These are phyloP conservation scores for Cynaeus angustus DNA, from an alignment of 2,888 invertebrate species.

Conservation along the genomic window DNA sequence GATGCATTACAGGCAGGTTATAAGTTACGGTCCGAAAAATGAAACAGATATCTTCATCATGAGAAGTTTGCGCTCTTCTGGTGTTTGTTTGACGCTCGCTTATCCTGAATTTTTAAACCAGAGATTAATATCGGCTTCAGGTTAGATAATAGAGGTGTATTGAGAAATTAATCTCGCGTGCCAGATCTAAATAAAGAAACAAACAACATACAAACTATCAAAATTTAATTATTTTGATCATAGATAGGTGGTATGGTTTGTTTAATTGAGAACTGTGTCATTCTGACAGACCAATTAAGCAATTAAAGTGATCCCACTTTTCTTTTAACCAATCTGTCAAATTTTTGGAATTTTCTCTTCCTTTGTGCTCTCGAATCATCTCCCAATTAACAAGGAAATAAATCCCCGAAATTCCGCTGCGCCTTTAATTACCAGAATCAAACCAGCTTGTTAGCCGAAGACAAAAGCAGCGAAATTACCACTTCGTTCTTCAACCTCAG, in stretches of 20 bases:
- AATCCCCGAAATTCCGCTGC: conserved; percentile 19
- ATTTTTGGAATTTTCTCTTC: not conserved
- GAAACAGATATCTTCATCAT: conserved; percentile 38
- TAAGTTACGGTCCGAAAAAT: conserved; percentile 45
- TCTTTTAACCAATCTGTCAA: conserved; percentile 19
- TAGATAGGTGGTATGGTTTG: too few relatives aligned
- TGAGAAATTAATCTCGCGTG: conserved; percentile 41
- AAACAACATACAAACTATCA: conserved; percentile 29
- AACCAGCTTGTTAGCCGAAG: conserved; percentile 23
- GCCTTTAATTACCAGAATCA: conserved; percentile 16
- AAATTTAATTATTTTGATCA: too few relatives aligned
- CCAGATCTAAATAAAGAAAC: conserved; percentile 33
- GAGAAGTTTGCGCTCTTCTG: conserved; percentile 8
- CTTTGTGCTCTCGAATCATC: not conserved
- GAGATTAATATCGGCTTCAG: conserved; percentile 32
- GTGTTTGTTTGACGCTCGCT: conserved; percentile 26
- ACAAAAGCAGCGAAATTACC: conserved; percentile 54
- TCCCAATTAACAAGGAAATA: conserved; percentile 18
- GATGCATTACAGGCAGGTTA: conserved; percentile 44
- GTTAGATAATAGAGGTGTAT: conserved; percentile 42
- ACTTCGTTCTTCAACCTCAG: conserved; percentile 52
- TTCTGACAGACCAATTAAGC: conserved; percentile 27
- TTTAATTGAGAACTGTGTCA: too few relatives aligned
- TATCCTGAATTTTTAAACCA: conserved; percentile 19
- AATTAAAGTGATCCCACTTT: conserved; percentile 26